These are phyloP conservation scores for Pseudococcus jackbeardsleyi DNA, from an alignment of 2,888 invertebrate species.

Conservation along the genomic window DNA sequence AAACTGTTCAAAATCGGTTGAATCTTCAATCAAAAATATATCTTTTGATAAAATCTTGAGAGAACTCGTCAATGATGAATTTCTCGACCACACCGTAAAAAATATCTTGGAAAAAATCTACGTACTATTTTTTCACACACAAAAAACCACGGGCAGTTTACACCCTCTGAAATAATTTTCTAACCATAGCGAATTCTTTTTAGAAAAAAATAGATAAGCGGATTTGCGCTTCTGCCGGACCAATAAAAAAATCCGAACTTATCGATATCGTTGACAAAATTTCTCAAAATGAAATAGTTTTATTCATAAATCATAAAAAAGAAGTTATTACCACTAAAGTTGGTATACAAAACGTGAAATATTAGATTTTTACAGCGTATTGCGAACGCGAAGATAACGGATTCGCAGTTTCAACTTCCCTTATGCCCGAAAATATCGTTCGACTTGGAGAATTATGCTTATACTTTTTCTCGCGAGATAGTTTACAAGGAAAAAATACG, in stretches of 20 bases:
- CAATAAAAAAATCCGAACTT: neutral
- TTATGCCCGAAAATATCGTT: neutral
- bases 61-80: too few species aligned
- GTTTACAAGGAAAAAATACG: neutral
- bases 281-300: neutral
- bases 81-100: too few species aligned
- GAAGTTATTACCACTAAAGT: neutral
- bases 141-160: too few species aligned
- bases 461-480: neutral
- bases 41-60: too few species aligned
- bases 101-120: too few species aligned
- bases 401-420: neutral
- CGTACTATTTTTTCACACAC: too few species aligned
- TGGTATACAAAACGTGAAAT: neutral
- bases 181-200: too few species aligned
- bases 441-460: neutral
- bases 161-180: too few species aligned
- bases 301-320: slow-evolving; percentile 13
- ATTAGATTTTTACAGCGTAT: neutral
- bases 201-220: neutral
- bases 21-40: too few species aligned
- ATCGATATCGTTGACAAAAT: neutral
- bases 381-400: neutral
- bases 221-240: neutral
- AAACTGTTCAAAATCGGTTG: too few species aligned